phyloP scores from a whole-genome alignment of 2,113 vertebrate species.

The Muntiacus muntjak region DNA sequence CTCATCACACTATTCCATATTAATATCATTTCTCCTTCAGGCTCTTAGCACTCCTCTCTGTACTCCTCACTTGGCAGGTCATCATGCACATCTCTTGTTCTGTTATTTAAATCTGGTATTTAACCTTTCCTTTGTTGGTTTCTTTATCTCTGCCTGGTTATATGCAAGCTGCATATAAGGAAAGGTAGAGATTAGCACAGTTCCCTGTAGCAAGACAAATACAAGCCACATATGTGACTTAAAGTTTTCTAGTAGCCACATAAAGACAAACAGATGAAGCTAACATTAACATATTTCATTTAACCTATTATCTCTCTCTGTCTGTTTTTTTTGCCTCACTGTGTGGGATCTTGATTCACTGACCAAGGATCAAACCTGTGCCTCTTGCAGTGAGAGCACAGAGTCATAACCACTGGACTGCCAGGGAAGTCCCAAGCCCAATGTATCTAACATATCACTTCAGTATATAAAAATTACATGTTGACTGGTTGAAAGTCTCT shows the following conservation, averaged over 20 bases:
- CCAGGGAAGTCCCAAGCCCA: not conserved
- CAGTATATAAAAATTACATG: not conserved
- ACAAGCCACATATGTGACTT: not conserved
- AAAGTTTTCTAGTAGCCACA: not conserved
- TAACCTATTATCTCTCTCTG: not conserved
- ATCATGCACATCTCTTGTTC: not conserved
- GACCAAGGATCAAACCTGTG: not conserved
- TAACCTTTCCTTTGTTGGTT: not conserved
- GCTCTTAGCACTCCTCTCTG: not conserved
- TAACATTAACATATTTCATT: not conserved
- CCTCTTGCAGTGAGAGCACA: not conserved
- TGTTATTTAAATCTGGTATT: constrained; percentile 22
- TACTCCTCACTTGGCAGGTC: not conserved
- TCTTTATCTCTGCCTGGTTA: not conserved
- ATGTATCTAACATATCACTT: not conserved
- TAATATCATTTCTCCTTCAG: not conserved
- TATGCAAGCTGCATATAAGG: not conserved
- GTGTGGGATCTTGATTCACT: not conserved
- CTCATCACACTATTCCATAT: not conserved
- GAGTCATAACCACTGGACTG: not conserved
- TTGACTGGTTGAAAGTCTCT: not conserved
- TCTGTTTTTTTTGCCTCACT: not conserved
- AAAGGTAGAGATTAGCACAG: not conserved
- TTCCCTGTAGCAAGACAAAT: not conserved
- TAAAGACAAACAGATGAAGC: not conserved